Conservation (phyloP, 2,797 vertebrate genomes). For the Coregonus sp. region DNA sequence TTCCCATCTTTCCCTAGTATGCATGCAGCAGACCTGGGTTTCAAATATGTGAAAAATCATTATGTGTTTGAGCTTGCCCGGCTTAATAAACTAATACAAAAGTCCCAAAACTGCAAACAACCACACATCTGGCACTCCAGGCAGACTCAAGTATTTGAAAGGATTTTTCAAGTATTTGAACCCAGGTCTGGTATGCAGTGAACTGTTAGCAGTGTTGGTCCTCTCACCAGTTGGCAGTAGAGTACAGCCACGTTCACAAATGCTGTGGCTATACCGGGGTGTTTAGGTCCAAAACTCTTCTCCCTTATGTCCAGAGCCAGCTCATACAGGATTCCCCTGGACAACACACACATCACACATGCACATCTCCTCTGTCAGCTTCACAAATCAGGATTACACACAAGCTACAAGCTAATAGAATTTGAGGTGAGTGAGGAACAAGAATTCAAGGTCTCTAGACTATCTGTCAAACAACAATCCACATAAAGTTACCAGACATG, state of each 20-base stretch:
- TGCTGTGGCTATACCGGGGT: conserved; percentile 96
- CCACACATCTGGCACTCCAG: not conserved
- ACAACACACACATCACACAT: conserved; percentile 16
- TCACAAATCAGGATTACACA: not conserved
- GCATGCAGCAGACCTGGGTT: too few relatives aligned
- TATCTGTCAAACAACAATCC: not conserved
- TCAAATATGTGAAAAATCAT: too few relatives aligned
- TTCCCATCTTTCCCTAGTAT: too few relatives aligned
- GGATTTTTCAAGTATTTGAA: not conserved
- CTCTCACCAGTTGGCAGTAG: conserved; percentile 92
- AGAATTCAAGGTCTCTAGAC: not conserved
- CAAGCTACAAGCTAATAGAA: not conserved
- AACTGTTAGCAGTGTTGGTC: not conserved
- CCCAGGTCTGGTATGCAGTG: not conserved
- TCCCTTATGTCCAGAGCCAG: conserved; percentile 95
- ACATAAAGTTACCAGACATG: not conserved
- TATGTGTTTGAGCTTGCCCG: not conserved
- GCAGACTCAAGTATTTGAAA: not conserved
- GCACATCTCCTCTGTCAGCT: conserved; percentile 15
- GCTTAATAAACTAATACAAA: not conserved
- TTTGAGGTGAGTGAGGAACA: not conserved
- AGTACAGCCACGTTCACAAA: conserved; percentile 95
- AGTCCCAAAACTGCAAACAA: not conserved
- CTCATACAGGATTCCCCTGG: conserved; percentile 94
- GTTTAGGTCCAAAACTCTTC: conserved; percentile 96